These are phyloP conservation scores for Lethenteron reissneri DNA, from an alignment of 2,113 vertebrate species.

Conservation along the genomic window DNA sequence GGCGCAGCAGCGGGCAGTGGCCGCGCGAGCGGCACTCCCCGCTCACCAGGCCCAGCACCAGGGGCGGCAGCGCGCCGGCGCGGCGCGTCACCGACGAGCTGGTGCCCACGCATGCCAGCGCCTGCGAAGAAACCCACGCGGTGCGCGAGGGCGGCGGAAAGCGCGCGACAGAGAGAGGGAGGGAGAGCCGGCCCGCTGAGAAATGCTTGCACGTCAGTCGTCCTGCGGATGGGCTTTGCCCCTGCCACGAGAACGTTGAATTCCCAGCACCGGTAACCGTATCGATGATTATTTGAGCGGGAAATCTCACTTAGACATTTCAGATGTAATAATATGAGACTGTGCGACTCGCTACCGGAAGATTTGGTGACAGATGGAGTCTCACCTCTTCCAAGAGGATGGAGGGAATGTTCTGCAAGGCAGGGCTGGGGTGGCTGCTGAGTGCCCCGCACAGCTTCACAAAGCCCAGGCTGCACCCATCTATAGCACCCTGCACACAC, in stretches of 20 bases:
- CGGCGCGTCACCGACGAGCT: slow-evolving; percentile 43
- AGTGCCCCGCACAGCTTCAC: slow-evolving; percentile 35
- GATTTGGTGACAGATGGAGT: too few relatives aligned
- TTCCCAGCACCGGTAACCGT: too few relatives aligned
- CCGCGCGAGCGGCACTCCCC: slow-evolving; percentile 26
- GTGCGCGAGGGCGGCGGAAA: too few relatives aligned
- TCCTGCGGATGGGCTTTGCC: too few relatives aligned
- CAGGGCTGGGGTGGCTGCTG: slow-evolving; percentile 20
- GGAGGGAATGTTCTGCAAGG: slow-evolving; percentile 30
- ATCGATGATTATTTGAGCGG: too few relatives aligned
- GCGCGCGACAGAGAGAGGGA: too few relatives aligned
- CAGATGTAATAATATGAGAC: too few relatives aligned
- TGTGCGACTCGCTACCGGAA: too few relatives aligned
- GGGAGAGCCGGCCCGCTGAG: too few relatives aligned
- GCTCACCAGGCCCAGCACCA: slow-evolving; percentile 39
- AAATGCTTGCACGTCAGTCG: too few relatives aligned
- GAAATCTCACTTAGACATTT: too few relatives aligned
- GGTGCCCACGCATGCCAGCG: slow-evolving; percentile 24
- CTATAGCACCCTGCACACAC: slow-evolving; percentile 38
- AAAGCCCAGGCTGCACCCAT: slow-evolving; percentile 43
- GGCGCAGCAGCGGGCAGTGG: slow-evolving; percentile 22
- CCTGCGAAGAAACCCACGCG: slow-evolving; percentile 15
- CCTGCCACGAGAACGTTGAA: too few relatives aligned
- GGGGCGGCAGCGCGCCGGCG: slow-evolving; percentile 50
- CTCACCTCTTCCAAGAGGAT: slow-evolving; percentile 35